Evolutionary conservation across 2,888 invertebrate genomes (phyloP), one percentile per base, ranked within the genome.

Genomic region (Meteorus cinctellus): DNA sequence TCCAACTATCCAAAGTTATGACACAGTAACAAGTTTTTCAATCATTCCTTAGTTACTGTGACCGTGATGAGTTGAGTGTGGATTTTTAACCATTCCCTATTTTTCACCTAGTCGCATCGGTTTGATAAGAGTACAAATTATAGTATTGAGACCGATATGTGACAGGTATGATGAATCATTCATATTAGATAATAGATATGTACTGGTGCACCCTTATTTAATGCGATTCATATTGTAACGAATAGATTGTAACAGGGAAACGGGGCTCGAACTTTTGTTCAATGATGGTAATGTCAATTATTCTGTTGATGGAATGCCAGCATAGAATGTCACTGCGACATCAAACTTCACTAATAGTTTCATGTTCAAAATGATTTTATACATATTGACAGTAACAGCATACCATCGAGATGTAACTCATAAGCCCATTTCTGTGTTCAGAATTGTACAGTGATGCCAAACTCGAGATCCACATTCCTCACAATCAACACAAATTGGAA

Each of bases 391-490:
- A 71, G 66, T 66, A 70, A 70, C 60, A 62, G 59, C 72, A 59
- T 68, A 68, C 72, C 63, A 75, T 73, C 36, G 51, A 68, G 74
- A 75, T 81, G 81, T 83, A 81, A 76, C 81, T 24, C 6, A 19
- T 55, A 55, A 55, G 55, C 63, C 83, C 80, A 82, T 82, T 82
- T 81, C 82, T 82, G 81, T 82, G 80, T 76, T 1, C 5, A 78
- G 80, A 81, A 84, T 84, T 88, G 88, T 86, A 88, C 87, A 89
- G 88, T 83, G 85, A 89, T 89, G 87, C 87, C 89, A 88, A 89
- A 89, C 88, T 86, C 84, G 84, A 85, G 85, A 81, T 85, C 84
- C 78, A 83, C 27, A 82, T 82, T 81, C 82, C 83, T 79, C 81
- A 80, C 82, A 83, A 83, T 84, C 74, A 82, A 77, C 84, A 85